Conservation (phyloP, 2,113 vertebrate species). For the Phocoena sinus region DNA sequence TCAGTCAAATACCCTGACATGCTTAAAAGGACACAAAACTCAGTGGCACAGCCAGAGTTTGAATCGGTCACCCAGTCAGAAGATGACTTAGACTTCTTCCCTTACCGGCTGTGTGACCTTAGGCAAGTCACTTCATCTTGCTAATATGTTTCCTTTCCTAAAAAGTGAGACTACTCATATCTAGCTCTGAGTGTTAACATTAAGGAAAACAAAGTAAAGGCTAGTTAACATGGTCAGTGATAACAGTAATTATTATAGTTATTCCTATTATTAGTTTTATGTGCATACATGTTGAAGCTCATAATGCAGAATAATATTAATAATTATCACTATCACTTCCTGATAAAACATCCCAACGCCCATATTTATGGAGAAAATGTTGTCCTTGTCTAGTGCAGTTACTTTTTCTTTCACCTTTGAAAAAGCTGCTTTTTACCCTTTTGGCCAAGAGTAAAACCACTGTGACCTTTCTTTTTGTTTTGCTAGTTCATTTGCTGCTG, state of each 20-base stretch:
- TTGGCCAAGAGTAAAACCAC: background rate
- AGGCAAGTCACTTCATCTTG: background rate
- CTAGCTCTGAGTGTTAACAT: background rate
- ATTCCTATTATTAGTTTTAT: background rate
- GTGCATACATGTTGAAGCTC: background rate
- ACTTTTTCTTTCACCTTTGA: background rate
- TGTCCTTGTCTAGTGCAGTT: background rate
- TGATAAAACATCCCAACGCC: background rate
- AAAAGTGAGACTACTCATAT: background rate
- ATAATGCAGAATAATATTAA: background rate
- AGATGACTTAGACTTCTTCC: background rate
- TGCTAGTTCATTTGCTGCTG: background rate
- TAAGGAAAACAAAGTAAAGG: background rate
- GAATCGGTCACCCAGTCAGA: background rate
- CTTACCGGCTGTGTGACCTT: background rate
- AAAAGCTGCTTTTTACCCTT: background rate
- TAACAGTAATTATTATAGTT: background rate
- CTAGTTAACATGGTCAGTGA: background rate
- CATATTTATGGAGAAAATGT: background rate
- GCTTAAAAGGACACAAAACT: background rate
- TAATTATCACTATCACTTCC: background rate
- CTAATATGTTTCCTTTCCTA: background rate
- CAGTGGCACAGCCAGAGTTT: no score
- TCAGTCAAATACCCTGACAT: background rate
- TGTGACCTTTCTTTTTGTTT: background rate